Evolutionary conservation across 92 coral and sea anemone genomes (phyloP), one percentile per base, ranked within the genome.

Genomic region (Porites divaricata): DNA sequence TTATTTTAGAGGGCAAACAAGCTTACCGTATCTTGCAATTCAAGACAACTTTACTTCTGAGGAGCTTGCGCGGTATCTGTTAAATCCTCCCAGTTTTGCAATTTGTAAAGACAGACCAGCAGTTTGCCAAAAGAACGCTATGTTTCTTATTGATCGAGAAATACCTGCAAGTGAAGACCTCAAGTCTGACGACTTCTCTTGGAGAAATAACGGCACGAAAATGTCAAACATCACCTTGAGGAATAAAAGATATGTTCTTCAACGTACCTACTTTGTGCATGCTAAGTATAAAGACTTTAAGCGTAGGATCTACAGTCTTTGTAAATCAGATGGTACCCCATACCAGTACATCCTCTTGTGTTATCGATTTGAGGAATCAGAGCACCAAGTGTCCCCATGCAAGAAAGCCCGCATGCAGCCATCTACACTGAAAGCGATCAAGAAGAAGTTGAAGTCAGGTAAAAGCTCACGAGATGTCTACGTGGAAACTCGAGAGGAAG

Each of bases 171-270:
- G 73, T 22, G 69, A 83, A 11, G 88, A 75, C 70, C 21, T 83
- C 9, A 73, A 83, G 23, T 83, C 88, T 13, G 88, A 75, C 22
- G 88, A 83, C 17, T 83, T 50, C 59, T 20, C 79, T 20, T 83
- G 88, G 81, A 50, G 89, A 22, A 86, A 86, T 57, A 86, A 79
- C 23, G 85, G 89, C 28, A 67, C 22, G 2, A 86, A 86, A 59
- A 78, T 13, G 1, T 14, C 52, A 11, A 78, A 58, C 20, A 70
- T 86, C 58, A 23, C 24, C 12, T 9, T 76, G 20, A 71, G 49
- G 23, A 14, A 17, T 4, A 71, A 8, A 17, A 49, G 35, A 28
- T 86, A 51, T 68, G 19, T 26, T 13, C 48, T 86, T 56, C 41
- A 23, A 6, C 79, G 35, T 25, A 86, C 89, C 14, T 86, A 86